These are phyloP conservation scores for Notoglanidium macrostoma DNA, from an alignment of 2,797 vertebrate species.

Conservation along the genomic window DNA sequence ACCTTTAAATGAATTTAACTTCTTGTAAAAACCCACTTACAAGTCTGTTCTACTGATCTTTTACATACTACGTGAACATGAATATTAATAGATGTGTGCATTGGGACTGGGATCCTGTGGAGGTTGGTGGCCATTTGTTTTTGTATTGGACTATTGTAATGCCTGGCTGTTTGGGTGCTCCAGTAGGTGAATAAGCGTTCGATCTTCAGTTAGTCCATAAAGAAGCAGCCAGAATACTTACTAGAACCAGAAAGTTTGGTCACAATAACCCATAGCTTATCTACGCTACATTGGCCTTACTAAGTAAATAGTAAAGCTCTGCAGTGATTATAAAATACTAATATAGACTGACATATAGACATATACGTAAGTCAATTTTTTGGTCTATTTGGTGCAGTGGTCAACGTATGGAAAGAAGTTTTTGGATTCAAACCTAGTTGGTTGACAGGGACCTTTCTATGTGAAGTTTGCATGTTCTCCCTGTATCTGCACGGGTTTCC, in stretches of 20 bases:
- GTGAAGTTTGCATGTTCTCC: neutral
- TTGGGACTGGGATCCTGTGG: neutral
- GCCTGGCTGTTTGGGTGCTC: neutral
- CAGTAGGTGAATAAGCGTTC: neutral
- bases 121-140: neutral
- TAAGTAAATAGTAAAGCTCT: neutral
- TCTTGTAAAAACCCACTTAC: neutral
- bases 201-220: neutral
- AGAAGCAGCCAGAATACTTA: neutral
- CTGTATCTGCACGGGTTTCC: neutral
- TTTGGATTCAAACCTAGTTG: no score
- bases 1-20: neutral
- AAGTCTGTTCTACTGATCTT: neutral
- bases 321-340: neutral
- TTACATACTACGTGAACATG: neutral
- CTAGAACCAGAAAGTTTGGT: neutral
- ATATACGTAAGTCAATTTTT: neutral
- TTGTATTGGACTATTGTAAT: neutral
- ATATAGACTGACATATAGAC: neutral
- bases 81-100: neutral
- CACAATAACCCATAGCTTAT: neutral
- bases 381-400: neutral
- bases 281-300: neutral
- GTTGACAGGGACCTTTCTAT: neutral
- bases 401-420: no score